Conservation (phyloP, 2,888 invertebrate species). For the Epinotia ramella region DNA sequence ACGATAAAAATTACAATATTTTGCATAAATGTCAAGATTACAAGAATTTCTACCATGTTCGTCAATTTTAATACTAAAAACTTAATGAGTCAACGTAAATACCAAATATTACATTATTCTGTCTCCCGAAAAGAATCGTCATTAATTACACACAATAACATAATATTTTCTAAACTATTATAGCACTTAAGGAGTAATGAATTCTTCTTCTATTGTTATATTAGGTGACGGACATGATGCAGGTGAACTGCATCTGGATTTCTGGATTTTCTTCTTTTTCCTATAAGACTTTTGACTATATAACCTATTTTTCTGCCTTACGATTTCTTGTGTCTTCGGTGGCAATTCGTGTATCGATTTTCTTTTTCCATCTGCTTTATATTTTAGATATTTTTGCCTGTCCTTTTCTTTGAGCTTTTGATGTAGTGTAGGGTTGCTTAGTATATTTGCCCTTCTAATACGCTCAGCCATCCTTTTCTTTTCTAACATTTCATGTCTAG, state of each 20-base stretch:
- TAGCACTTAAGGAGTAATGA: too few relatives aligned
- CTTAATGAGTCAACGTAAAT: too few relatives aligned
- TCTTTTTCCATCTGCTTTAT: constrained; percentile 8
- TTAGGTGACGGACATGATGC: background rate
- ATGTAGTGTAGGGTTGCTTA: background rate
- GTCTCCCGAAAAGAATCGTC: too few relatives aligned
- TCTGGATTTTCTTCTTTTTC: background rate
- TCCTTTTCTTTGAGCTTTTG: background rate
- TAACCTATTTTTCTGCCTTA: background rate
- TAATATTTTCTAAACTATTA: too few relatives aligned
- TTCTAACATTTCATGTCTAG: background rate
- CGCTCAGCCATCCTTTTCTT: constrained; percentile 2
- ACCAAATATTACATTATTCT: too few relatives aligned
- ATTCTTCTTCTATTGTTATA: background rate
- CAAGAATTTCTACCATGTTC: too few relatives aligned
- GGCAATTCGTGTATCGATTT: constrained; percentile 4
- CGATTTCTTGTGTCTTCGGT: background rate
- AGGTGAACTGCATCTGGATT: too few relatives aligned
- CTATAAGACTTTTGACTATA: background rate
- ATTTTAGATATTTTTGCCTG: background rate
- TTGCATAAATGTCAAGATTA: too few relatives aligned
- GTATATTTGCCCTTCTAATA: background rate
- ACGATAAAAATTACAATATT: too few relatives aligned
- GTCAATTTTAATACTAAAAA: too few relatives aligned
- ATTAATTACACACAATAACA: too few relatives aligned